phyloP scores from a whole-genome alignment of 2,113 vertebrate genomes.

The Ptilonorhynchus violaceus region DNA sequence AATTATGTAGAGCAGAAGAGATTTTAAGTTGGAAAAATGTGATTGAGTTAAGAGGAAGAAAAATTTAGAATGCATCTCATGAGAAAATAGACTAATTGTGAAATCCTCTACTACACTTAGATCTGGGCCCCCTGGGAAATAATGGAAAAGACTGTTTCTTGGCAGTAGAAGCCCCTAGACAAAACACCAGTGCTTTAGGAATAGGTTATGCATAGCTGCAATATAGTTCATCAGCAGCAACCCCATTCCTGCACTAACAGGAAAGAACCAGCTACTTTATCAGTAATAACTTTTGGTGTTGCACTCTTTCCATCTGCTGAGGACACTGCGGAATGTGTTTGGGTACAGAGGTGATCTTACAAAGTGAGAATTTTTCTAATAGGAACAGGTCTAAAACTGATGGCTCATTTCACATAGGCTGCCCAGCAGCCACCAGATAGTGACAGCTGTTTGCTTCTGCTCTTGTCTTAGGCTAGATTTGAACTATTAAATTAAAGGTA shows the following conservation, averaged over 20 bases:
- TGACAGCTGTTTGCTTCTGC: background rate
- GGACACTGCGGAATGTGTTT: background rate
- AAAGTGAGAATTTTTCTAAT: background rate
- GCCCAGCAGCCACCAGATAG: background rate
- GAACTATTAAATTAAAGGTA: constrained; percentile 6
- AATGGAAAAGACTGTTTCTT: background rate
- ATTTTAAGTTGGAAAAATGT: constrained; percentile 30
- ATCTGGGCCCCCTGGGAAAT: constrained; percentile 32
- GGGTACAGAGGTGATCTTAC: constrained; percentile 13
- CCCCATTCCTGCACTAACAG: background rate
- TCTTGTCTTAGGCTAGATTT: background rate
- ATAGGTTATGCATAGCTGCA: constrained; percentile 15
- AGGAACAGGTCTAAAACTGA: background rate
- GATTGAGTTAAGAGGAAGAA: constrained; percentile 43
- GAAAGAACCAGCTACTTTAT: constrained; percentile 9
- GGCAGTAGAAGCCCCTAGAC: constrained; percentile 5
- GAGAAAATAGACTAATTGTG: constrained; percentile 63
- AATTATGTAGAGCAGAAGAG: constrained; percentile 57
- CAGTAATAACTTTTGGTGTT: background rate
- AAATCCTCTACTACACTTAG: constrained; percentile 39
- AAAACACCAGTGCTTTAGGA: constrained; percentile 5
- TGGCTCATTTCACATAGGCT: background rate
- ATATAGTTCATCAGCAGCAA: constrained; percentile 13
- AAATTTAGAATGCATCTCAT: constrained; percentile 61
- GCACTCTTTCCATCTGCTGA: background rate